phyloP scores from a whole-genome alignment of 2,113 vertebrate species.

The Rissa tridactyla region DNA sequence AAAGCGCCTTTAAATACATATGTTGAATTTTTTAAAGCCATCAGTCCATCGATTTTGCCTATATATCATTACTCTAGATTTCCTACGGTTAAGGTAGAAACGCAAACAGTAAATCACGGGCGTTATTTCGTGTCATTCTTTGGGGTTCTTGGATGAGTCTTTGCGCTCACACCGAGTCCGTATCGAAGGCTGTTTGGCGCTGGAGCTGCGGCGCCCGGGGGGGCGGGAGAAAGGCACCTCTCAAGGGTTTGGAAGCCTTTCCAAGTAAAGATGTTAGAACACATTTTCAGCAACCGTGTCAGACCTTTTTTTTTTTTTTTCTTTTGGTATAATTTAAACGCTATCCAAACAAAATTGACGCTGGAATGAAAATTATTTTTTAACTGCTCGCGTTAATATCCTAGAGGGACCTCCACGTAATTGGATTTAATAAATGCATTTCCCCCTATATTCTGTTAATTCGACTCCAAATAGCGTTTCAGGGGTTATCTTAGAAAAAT shows the following conservation, averaged over 20 bases:
- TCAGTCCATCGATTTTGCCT: not conserved
- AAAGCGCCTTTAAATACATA: not conserved
- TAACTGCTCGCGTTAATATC: conserved; percentile 41
- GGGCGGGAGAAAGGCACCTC: not conserved
- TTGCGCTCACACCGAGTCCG: not conserved
- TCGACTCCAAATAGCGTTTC: conserved; percentile 58
- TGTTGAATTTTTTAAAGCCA: not conserved
- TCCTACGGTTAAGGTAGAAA: not conserved
- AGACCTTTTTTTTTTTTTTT: not conserved
- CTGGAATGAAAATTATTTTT: conserved; percentile 39
- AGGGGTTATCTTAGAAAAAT: conserved; percentile 51
- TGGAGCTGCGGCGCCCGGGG: not conserved
- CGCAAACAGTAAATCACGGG: not conserved
- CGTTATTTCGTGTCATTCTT: not conserved
- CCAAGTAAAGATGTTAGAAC: not conserved
- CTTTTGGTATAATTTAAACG: not conserved
- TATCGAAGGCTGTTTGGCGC: not conserved
- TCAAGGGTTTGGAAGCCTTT: not conserved
- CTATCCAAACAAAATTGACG: not conserved
- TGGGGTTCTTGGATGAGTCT: not conserved
- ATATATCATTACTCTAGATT: not conserved
- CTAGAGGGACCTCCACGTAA: conserved; percentile 60
- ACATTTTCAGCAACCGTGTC: not conserved
- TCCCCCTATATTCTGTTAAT: conserved; percentile 23
- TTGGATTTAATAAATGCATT: conserved; percentile 69